phyloP scores from a whole-genome alignment of 2,797 vertebrate genomes.

The Odontamblyopus lacepedii region DNA sequence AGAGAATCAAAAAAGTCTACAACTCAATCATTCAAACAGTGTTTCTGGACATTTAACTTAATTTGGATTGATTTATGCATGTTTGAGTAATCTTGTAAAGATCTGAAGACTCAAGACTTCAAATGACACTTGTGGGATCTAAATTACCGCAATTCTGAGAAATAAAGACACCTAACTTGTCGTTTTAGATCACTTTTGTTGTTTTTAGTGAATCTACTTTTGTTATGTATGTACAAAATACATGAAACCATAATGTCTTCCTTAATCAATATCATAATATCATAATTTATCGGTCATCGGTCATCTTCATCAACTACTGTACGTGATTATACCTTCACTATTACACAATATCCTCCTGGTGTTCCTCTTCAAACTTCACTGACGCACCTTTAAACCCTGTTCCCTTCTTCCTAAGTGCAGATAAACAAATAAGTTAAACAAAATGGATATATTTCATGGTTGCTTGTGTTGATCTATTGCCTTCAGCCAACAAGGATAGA shows the following conservation, averaged over 20 bases:
- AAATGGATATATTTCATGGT: constrained; percentile 6
- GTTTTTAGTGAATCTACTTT: too few relatives aligned
- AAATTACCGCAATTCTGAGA: too few relatives aligned
- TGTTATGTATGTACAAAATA: too few relatives aligned
- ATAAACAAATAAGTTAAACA: neutral
- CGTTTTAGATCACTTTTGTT: too few relatives aligned
- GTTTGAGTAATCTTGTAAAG: too few relatives aligned
- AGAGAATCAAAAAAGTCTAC: neutral
- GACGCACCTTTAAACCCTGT: neutral
- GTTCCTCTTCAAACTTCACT: neutral
- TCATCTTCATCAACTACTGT: neutral
- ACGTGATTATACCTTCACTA: neutral
- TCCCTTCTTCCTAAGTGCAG: neutral
- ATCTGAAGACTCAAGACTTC: too few relatives aligned
- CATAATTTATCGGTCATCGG: neutral
- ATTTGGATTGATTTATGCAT: too few relatives aligned
- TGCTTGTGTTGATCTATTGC: constrained; percentile 28
- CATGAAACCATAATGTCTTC: too few relatives aligned
- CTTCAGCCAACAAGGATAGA: constrained; percentile 27
- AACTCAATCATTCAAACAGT: neutral
- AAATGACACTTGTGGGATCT: too few relatives aligned
- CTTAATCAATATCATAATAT: neutral
- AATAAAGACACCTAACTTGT: too few relatives aligned
- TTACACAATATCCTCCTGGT: neutral
- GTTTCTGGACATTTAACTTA: neutral